Conservation (phyloP, 2,113 vertebrate genomes). For the Neotoma lepida region DNA sequence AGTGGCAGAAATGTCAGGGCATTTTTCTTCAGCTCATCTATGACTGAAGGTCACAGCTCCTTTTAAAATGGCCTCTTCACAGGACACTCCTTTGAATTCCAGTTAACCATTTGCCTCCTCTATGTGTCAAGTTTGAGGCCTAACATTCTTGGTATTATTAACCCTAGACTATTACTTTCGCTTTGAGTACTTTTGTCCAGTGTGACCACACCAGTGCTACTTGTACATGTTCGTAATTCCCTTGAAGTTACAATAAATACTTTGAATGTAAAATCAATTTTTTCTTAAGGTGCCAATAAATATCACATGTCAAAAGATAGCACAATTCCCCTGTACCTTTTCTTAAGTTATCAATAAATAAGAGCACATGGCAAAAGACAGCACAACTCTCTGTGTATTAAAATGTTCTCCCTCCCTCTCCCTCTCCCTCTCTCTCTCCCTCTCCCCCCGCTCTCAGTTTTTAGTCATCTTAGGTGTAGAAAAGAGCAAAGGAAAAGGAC, state of each 20-base stretch:
- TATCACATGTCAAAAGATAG: background rate
- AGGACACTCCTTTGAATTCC: background rate
- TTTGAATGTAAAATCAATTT: background rate
- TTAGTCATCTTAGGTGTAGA: background rate
- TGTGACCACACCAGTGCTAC: background rate
- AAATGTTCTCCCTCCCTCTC: background rate
- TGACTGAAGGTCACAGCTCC: background rate
- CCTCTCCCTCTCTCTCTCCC: background rate
- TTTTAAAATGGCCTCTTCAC: background rate
- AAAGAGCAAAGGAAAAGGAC: background rate
- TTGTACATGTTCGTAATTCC: background rate
- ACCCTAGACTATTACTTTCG: background rate
- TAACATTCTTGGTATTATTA: background rate
- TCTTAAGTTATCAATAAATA: too few relatives aligned
- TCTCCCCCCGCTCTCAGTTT: background rate
- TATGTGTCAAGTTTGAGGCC: background rate
- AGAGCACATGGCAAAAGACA: background rate
- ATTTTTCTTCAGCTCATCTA: background rate
- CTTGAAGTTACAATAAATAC: background rate
- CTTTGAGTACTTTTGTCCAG: background rate
- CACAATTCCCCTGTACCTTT: background rate
- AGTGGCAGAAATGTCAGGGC: background rate
- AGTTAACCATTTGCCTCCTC: background rate
- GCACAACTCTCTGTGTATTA: background rate
- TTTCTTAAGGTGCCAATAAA: background rate